A percentile compares a stretch with the other conserved stretches of the same genome.
phyloP scores from a whole-genome alignment of 2,888 invertebrate genomes.

The Dryadula phaetusa region DNA sequence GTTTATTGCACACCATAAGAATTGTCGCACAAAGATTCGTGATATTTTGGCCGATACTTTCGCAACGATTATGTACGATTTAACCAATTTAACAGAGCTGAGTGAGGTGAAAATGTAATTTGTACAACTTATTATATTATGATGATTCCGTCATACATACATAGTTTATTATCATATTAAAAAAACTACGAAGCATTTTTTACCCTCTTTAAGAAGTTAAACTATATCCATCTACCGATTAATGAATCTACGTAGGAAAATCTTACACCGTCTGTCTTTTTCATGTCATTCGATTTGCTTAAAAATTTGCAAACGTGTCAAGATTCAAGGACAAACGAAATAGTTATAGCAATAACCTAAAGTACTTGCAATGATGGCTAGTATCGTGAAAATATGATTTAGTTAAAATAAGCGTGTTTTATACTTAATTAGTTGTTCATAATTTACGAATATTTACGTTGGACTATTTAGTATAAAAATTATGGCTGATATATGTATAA shows the following conservation, averaged over 20 bases:
- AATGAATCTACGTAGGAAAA: no score
- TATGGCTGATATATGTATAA: neutral
- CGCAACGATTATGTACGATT: conserved; percentile 54
- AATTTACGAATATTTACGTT: neutral
- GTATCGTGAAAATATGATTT: no score
- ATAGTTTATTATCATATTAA: conserved; percentile 5
- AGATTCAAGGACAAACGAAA: no score
- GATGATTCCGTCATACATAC: conserved; percentile 25
- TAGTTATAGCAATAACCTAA: no score
- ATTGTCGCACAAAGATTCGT: conserved; percentile 56
- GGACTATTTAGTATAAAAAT: neutral
- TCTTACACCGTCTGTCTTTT: no score
- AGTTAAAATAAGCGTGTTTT: no score
- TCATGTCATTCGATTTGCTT: no score
- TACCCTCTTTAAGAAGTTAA: no score
- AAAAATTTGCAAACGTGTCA: no score
- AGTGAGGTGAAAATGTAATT: conserved; percentile 53
- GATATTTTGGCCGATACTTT: conserved; percentile 57
- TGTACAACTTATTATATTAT: conserved; percentile 46
- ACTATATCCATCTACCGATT: no score
- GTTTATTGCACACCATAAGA: conserved; percentile 50
- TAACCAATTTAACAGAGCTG: conserved; percentile 58
- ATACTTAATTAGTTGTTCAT: neutral
- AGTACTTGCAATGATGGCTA: no score
- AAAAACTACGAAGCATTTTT: no score